Evolutionary conservation across 2,113 vertebrate genomes (phyloP), one percentile per base, ranked within the genome.

Genomic region (Callopanchax toddi): DNA sequence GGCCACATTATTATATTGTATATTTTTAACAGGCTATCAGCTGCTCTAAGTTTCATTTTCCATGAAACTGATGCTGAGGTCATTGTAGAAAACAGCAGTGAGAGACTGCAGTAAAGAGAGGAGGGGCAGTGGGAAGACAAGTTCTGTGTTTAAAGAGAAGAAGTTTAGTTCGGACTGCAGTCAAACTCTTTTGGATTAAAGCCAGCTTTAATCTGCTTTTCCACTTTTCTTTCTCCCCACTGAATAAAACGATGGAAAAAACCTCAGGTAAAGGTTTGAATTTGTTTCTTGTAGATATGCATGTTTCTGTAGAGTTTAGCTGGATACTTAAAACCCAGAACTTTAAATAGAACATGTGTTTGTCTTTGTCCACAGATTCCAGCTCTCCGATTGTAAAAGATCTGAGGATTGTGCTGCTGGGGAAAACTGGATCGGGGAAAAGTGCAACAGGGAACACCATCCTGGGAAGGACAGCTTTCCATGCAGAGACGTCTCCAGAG

Each of bases 401-500:
- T 26, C 29, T 68, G 0, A 60, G 66, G 29, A 60, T 87, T 23
- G 62, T 87, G 20, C 71, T 91, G 43, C 21, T 89, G 50, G 88
- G 86, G 0, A 87, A 81, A 2, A 78, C 74, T 32, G 82, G 71
- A 64, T 70, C 82, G 58, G 73, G 85, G 52, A 91, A 83, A 52
- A 92, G 88, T 36, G 58, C 79, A 9, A 60, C 85, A 4, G 88
- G 62, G 42, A 85, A 91, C 71, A 85, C 85, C 39, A 89, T 91
- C 50, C 43, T 90, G 60, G 56, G 64, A 20, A 1, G 0, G 8
- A 2, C 26, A 0, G 15, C 0, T 0, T 91, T 93, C 73, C 1
- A 1, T 10, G 37, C 48, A 32, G 50, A 0, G 1, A 2, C 39
- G 0, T 44, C 39, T 0, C 5, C 25, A 12, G 1, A 6, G 6